A percentile compares a stretch with the other conserved stretches of the same genome.
Evolutionary conservation across 2,888 invertebrate species (phyloP).

Genomic region (Sarcophaga caerulescens): DNA sequence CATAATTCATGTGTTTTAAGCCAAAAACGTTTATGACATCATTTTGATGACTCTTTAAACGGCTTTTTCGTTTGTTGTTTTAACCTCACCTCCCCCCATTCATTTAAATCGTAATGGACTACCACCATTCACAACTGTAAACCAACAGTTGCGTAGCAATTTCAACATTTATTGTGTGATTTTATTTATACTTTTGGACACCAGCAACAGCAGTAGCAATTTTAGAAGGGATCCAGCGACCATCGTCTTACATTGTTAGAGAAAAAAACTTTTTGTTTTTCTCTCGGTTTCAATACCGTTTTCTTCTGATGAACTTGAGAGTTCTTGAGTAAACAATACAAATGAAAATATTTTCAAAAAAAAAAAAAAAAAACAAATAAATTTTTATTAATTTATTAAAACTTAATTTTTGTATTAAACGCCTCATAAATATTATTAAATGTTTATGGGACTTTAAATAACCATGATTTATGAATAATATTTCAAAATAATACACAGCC

Average conservation of each 20-base stretch:
- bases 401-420: conserved; percentile 15
- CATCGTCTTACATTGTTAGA: neutral
- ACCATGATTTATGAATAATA: neutral
- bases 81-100: no score
- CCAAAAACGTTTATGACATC: conserved; percentile 36
- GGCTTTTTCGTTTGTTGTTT: neutral
- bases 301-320: neutral
- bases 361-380: neutral
- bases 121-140: no score
- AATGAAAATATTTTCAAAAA: neutral
- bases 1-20: conserved; percentile 12
- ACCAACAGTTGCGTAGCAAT: no score
- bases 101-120: no score
- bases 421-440: conserved; percentile 37
- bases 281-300: neutral
- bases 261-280: neutral
- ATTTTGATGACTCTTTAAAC: conserved; percentile 22
- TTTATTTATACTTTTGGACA: no score
- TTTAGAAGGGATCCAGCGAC: no score
- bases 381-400: conserved; percentile 16
- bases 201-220: no score
- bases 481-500: neutral
- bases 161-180: no score
- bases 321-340: no score
- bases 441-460: neutral